Evolutionary conservation across 2,888 invertebrate species (phyloP).

Genomic region (Blastobasis adustella): DNA sequence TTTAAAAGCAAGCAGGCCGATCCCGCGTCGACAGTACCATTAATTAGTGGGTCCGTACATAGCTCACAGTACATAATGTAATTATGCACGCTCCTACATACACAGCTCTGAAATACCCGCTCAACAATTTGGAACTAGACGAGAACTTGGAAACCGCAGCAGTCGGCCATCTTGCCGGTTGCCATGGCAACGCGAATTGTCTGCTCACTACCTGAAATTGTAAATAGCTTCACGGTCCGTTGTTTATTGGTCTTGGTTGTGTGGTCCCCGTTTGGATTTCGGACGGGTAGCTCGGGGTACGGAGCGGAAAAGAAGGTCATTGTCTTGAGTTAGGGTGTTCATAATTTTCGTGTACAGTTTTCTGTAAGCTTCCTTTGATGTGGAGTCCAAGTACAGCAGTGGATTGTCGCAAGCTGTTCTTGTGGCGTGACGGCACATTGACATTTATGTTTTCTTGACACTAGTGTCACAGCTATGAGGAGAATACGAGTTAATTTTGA

Average conservation of each 20-base stretch:
- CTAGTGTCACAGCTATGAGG: no score
- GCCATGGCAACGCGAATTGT: conserved; percentile 63
- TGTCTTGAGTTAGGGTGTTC: no score
- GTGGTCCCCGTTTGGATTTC: not conserved
- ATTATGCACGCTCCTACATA: conserved; percentile 67
- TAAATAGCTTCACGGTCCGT: conserved; percentile 54
- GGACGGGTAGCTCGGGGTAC: no score
- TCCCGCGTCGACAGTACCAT: conserved; percentile 39
- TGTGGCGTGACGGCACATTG: no score
- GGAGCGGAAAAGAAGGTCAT: no score
- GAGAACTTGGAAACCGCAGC: conserved; percentile 68
- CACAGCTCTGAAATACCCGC: conserved; percentile 61
- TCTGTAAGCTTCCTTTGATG: no score
- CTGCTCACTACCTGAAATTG: conserved; percentile 58
- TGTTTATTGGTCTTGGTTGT: conserved; percentile 34
- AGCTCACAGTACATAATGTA: conserved; percentile 62
- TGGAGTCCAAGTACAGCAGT: no score
- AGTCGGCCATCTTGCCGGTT: conserved; percentile 67
- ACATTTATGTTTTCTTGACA: no score
- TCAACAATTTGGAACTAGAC: conserved; percentile 72
- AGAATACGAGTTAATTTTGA: no score
- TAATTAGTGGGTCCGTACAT: conserved; percentile 68
- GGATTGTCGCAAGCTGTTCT: no score
- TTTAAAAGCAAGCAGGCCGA: no score
- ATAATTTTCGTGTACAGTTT: no score